phyloP scores from a whole-genome alignment of 2,113 vertebrate species.

The Zapus hudsonius region DNA sequence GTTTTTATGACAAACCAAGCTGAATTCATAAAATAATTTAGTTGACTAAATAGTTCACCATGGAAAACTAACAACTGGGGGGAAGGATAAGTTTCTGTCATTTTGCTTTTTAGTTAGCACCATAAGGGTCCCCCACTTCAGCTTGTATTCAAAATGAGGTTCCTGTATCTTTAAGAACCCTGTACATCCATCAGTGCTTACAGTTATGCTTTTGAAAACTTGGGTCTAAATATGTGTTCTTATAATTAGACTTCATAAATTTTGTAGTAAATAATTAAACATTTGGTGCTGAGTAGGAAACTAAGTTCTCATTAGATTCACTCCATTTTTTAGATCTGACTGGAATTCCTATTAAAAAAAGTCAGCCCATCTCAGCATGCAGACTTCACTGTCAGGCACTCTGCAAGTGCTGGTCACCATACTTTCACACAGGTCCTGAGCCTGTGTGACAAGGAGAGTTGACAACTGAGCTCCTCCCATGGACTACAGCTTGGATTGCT shows the following conservation, averaged over 20 bases:
- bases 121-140: background rate
- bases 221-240: background rate
- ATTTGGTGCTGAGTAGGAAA: background rate
- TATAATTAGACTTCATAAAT: background rate
- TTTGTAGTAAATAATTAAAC: background rate
- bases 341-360: background rate
- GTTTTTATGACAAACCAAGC: background rate
- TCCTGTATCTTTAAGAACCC: background rate
- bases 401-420: background rate
- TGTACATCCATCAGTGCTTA: background rate
- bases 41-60: background rate
- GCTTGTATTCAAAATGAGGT: background rate
- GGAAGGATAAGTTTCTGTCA: background rate
- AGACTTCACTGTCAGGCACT: background rate
- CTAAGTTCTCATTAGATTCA: background rate
- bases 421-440: background rate
- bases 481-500: background rate
- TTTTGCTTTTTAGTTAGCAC: background rate
- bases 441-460: background rate
- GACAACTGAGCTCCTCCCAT: background rate
- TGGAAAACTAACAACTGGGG: background rate
- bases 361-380: background rate
- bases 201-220: background rate
- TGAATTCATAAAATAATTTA: background rate
- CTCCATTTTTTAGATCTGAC: background rate